Evolutionary conservation across 2,888 invertebrate genomes (phyloP), one percentile per base, ranked within the genome.

Genomic region (Trissolcus japonicus): DNA sequence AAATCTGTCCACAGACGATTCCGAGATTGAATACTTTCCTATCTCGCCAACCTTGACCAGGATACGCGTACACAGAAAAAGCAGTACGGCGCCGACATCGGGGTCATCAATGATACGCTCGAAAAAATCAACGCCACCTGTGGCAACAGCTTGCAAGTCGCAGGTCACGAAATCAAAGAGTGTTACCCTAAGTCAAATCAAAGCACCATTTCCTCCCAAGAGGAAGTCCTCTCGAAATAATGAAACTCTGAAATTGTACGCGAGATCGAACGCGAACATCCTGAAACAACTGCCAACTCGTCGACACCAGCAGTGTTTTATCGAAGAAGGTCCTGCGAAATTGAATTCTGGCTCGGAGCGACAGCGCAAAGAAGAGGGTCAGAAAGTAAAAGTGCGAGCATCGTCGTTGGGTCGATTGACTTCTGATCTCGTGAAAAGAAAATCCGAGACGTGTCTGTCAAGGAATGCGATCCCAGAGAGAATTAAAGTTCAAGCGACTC

Each of bases 21-120:
- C 93, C 84, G 93, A 94, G 90, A 93, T 95, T 87, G 95, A 95
- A 91, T 95, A 95, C 89, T 94, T 94, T 89, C 95, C 95, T 86
- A 94, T 95, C 85, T 94, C 95, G 80, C 93, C 95, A 57, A 95
- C 94, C 81, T 90, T 95, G 86, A 95, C 95, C 82, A 94, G 94
- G 91, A 95, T 95, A 86, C 92, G 94, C 87, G 92, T 95, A 60
- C 94, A 94, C 88, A 94, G 93, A 90, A 92, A 91, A 85, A 89
- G 90, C 74, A 90, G 91, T 74, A 91, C 91, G 46, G 89, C 86
- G 66, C 89, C 90, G 21, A 83, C 83, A 19, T 80, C 79, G 83
- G 57, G 89, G 83, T 81, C 88, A 79, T 83, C 85, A 29, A 90
- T 91, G 83, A 90, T 92, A 79, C 92, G 92, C 85, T 92, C 91